Evolutionary conservation across 2,888 invertebrate genomes (phyloP), one percentile per base, ranked within the genome.

Genomic region (Acanthosoma haemorrhoidale): DNA sequence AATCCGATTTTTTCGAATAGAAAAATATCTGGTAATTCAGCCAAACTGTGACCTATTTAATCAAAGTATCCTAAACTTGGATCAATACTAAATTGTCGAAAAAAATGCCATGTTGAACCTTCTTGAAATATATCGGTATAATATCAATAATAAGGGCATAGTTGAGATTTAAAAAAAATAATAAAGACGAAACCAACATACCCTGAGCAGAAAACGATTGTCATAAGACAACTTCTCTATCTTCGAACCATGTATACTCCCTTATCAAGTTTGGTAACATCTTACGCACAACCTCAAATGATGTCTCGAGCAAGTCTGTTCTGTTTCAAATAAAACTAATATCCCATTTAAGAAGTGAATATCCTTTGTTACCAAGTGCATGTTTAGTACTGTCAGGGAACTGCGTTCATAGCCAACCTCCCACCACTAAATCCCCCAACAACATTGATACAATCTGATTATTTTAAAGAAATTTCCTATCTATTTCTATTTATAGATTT

Each of bases 301-400:
- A 11, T n/a, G n/a, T 57, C 21, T 32, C 13, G 34, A 21, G 29
- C 3, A 67, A 51, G 31, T 51, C 43, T 67, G 67, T 16, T 21
- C 16, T 21, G 34, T 34, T 18, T 21, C 32, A 34, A 11, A 15
- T 9, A 51, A 51, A 67, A 31, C 25, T 57, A 36, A 18, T 51
- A 25, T 3, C 58, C 25, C 68, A 39, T 21, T 59, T 43, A 69
- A 41, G 39, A 43, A 61, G 29, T 21, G 39, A 61, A 31, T 38
- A 61, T 31, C 61, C 60, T 69, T 41, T 61, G 61, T 61, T 69
- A 39, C 69, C 69, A 69, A 69, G 69, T 61, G 69, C 69, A 69
- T 69, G 69, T 69, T 61, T 60, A 38, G 69, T 58, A 59, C 68
- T 68, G 68, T 68, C 68, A 68, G 25, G 39, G 51, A 38, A 32